Percentiles rank a stretch among this genome's conserved stretches.
Evolutionary conservation across 2,797 vertebrate species (phyloP).

Genomic region (Myotis planiceps): DNA sequence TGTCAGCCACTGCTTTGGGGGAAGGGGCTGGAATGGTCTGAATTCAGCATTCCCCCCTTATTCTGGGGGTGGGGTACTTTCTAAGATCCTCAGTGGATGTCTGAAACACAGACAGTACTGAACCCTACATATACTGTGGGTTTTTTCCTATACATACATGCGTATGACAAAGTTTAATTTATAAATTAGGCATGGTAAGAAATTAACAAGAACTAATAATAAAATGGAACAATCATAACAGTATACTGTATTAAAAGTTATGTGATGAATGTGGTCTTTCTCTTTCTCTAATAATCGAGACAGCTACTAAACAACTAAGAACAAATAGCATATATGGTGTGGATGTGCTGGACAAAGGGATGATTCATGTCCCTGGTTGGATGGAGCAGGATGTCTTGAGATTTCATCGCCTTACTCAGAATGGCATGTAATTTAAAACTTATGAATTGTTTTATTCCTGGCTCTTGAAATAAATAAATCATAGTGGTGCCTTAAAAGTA

Average conservation of each 20-base stretch:
- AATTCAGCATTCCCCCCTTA: neutral
- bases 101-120: neutral
- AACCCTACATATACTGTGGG: neutral
- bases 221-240: neutral
- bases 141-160: neutral
- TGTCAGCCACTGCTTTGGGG: neutral
- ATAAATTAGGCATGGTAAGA: neutral
- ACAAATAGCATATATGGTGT: neutral
- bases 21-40: neutral
- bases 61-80: neutral
- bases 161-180: neutral
- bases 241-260: neutral
- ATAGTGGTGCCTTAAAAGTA: neutral
- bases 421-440: neutral
- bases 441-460: neutral
- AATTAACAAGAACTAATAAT: neutral
- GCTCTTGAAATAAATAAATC: neutral
- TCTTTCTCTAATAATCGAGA: neutral
- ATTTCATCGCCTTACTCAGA: neutral
- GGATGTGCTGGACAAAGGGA: neutral
- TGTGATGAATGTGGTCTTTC: neutral
- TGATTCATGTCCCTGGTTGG: neutral
- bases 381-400: neutral
- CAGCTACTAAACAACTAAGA: neutral
- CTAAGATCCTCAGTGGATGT: neutral